Conservation (phyloP, 2,888 invertebrate species). For the Andrena bicolor region DNA sequence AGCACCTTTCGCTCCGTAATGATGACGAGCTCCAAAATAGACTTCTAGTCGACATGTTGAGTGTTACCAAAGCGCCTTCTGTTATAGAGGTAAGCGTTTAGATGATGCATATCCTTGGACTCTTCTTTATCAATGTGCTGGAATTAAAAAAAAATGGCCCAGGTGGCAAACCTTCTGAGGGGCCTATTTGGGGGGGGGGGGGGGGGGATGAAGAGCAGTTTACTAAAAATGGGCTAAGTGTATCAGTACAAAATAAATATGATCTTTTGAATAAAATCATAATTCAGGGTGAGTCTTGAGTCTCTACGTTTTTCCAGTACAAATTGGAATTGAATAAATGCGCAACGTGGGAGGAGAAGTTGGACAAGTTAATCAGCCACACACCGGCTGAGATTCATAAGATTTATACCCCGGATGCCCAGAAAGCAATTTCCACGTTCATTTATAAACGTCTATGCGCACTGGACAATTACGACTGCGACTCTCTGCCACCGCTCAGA, state of each 20-base stretch:
- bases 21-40: conserved; percentile 87
- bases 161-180: too few species aligned
- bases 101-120: not conserved
- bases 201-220: too few species aligned
- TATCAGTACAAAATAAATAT: too few species aligned
- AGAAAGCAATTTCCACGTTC: conserved; percentile 32
- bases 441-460: conserved; percentile 30
- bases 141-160: too few species aligned
- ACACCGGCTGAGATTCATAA: not conserved
- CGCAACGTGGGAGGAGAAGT: conserved; percentile 87
- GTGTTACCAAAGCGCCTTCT: conserved; percentile 85
- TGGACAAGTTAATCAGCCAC: conserved; percentile 85
- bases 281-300: too few species aligned
- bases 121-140: not conserved
- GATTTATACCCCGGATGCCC: not conserved
- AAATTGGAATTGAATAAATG: conserved; percentile 85
- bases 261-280: too few species aligned
- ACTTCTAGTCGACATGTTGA: conserved; percentile 87
- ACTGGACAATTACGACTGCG: conserved; percentile 80
- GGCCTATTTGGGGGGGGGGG: not conserved
- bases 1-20: conserved; percentile 85
- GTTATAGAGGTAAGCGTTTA: conserved; percentile 81
- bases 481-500: conserved; percentile 86
- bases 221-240: too few species aligned
- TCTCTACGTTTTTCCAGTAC: conserved; percentile 63